Base-by-base conservation (phyloP, 2,113 vertebrate genomes). In the Todiramphus chloris region DNA sequence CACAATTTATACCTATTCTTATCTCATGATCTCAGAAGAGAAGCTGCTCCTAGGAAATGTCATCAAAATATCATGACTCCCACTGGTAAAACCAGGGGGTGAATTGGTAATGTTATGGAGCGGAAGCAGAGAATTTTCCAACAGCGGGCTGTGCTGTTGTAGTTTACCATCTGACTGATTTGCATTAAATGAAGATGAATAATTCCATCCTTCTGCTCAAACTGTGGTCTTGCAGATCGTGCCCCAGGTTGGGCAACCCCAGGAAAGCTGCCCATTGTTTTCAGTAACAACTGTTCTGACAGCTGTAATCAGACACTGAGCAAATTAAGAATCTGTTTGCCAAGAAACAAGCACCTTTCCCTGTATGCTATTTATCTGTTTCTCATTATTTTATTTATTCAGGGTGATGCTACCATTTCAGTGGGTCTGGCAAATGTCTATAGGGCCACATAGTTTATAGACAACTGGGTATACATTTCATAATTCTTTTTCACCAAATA, bases 11-110 rank as follows among this genome's bases (percentile, higher is more conserved):
- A 43, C 83, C 84, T 94, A 84, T 70, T 84, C 80, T 87, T 96
- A 92, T 93, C 87, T 94, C 3, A 4, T 83, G 86, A 95, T 94
- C 89, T 94, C 83, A 72, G 94, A 91, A 68, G 56, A 72, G 87
- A 94, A 89, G 51, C 39, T 91, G 83, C 60, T 94, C 48, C 33
- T 67, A 91, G 83, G 89, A 96, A 95, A 94, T 87, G 89, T 95
- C 94, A 96, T 82, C 83, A 91, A 97, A 97, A 96, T 95, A 95
- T 55, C 95, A 95, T 8, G 33, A 87, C 95, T 96, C 91, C 73
- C 89, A 94, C 94, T 91, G 87, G 59, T 64, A 84, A 87, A 95
- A 94, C 56, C 73, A 89, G 51, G 27, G 25, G 64, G 43, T 81
- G 83, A 81, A 67, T 68, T 0, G 5, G 35, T 68, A 78, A 92